Evolutionary conservation across 2,113 vertebrate genomes (phyloP), one percentile per base, ranked within the genome.

Genomic region (Polypterus senegalus): DNA sequence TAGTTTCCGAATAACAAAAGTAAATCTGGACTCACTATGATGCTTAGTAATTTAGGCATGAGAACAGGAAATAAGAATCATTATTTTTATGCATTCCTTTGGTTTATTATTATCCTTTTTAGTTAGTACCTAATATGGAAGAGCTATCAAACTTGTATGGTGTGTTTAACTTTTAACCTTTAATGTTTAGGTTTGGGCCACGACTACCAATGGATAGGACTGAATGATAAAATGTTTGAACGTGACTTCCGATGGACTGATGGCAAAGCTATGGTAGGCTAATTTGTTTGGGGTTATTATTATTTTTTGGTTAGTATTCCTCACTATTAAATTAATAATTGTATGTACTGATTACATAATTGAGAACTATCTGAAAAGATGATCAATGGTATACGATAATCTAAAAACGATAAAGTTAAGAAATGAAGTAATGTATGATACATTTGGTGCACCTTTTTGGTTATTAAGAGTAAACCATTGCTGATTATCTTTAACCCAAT

Each of bases 221-320:
- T 99, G 65, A 99, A 96, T 60, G 96, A 99, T 87, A 98, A 97
- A 81, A 94, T 97, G 95, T 99, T 90, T 81, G 91, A 98, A 73
- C 89, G 81, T 11, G 96, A 99, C 76, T 99, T 99, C 84, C 93
- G 89, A 43, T 99, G 96, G 96, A 97, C 91, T 3, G 95, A 99
- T 70, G 89, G 91, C 67, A 85, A 83, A 57, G 67, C 84, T 1
- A 74, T 94, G 93, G 96, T 99, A 89, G 93, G 90, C 81, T 51
- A 55, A 7, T 61, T 27, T 27, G 27, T 27, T 27, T 27, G 27
- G 27, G 27, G 27, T 27, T 27, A 27, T 27, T 27, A 27, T 27
- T 27, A 27, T 27, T 27, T 27, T 27, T 27, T 27, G 27, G 27
- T 27, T 2, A 27, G 27, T 27, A 27, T 27, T 27, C 27, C 27